phyloP scores from a whole-genome alignment of 2,113 vertebrate species.

The Harpagus bidentatus region DNA sequence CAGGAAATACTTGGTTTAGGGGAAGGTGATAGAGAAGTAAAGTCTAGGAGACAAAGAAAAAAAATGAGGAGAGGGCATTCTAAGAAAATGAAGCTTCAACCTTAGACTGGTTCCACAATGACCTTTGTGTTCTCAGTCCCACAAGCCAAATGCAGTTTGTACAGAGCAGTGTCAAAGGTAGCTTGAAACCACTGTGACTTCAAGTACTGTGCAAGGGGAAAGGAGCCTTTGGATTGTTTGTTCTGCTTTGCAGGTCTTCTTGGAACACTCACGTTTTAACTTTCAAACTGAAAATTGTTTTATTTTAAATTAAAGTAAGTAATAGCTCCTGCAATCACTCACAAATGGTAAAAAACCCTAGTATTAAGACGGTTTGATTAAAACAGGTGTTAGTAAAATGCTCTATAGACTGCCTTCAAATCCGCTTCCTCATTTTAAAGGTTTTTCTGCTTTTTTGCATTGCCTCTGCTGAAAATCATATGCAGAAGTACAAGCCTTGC shows the following conservation, averaged over 20 bases:
- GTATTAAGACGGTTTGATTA: neutral
- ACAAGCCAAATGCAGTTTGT: neutral
- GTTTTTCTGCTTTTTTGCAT: neutral
- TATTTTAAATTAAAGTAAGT: neutral
- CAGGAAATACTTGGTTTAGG: neutral
- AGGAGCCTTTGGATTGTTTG: neutral
- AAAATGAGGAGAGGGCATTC: neutral
- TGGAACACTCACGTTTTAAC: neutral
- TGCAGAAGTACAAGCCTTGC: neutral
- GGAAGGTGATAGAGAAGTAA: neutral
- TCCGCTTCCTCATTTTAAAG: neutral
- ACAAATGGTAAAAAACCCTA: neutral
- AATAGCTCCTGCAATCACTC: neutral
- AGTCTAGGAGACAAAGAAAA: neutral
- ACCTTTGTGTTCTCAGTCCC: neutral
- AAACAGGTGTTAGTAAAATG: neutral
- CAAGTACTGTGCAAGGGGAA: neutral
- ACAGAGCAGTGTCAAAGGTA: neutral
- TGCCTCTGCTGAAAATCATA: neutral
- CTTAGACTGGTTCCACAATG: neutral
- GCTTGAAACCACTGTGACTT: neutral
- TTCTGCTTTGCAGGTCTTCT: neutral
- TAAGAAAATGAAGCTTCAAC: neutral
- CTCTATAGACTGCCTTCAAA: neutral
- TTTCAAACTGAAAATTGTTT: neutral